These are phyloP conservation scores for Drosophila lacicola DNA, from an alignment of 2,888 invertebrate species.

Conservation along the genomic window DNA sequence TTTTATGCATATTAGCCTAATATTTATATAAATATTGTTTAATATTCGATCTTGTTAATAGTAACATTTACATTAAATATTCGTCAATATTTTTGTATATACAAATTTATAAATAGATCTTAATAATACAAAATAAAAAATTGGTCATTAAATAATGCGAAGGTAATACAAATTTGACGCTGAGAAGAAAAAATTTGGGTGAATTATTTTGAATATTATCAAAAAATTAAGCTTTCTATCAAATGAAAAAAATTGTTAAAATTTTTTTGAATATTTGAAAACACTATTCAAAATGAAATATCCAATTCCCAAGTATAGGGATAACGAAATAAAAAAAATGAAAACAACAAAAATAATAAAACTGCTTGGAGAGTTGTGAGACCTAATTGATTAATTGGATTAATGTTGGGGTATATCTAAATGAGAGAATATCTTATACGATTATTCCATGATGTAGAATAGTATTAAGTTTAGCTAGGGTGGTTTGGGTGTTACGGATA, in stretches of 20 bases:
- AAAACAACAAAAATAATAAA: constrained; percentile 13
- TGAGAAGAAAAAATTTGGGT: neutral
- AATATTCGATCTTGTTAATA: constrained; percentile 14
- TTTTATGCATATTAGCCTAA: constrained; percentile 45
- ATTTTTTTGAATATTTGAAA: neutral
- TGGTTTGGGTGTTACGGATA: neutral
- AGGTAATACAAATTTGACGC: too few relatives aligned
- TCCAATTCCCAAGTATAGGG: neutral
- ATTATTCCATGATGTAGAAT: neutral
- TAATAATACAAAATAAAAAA: too few relatives aligned
- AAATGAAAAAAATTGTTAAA: constrained; percentile 8
- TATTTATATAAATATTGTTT: constrained; percentile 53
- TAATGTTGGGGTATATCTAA: neutral
- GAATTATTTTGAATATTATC: neutral
- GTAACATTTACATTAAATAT: constrained; percentile 37
- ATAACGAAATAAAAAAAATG: constrained; percentile 11
- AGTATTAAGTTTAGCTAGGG: neutral
- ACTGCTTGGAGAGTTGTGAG: neutral
- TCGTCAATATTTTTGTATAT: constrained; percentile 41
- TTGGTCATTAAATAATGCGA: too few relatives aligned
- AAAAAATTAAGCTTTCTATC: neutral
- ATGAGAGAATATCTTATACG: neutral
- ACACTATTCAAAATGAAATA: neutral
- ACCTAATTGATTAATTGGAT: neutral
- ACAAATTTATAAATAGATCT: constrained; percentile 38